Percentiles rank a stretch among this genome's conserved stretches.
Conservation (phyloP, 2,888 invertebrate genomes). For the Lypha dubia region DNA sequence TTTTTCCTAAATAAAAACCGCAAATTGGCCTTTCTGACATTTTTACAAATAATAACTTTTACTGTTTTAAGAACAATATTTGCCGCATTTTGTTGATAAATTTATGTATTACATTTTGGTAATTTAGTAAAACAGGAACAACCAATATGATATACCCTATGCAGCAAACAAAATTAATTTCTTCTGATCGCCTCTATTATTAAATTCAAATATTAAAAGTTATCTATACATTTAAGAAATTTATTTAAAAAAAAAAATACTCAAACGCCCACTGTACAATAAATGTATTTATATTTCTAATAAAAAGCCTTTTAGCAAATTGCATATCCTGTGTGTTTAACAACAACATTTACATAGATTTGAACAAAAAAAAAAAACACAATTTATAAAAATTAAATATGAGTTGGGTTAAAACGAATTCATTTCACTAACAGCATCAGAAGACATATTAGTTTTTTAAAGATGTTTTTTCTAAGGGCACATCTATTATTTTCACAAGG, state of each 20-base stretch:
- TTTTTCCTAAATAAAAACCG: no score
- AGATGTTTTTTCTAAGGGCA: no score
- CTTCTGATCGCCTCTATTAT: neutral
- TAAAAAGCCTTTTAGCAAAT: slow-evolving; percentile 63
- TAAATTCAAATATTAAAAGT: neutral
- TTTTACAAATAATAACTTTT: no score
- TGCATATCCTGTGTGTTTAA: slow-evolving; percentile 64
- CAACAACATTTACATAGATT: slow-evolving; percentile 57
- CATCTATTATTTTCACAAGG: no score
- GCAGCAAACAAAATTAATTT: neutral
- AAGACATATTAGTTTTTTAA: no score
- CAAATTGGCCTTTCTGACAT: no score
- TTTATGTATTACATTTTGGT: no score
- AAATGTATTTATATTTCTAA: neutral
- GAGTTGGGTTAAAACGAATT: neutral
- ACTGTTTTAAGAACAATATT: no score
- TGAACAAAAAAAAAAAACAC: slow-evolving; percentile 1
- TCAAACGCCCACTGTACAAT: slow-evolving; percentile 36
- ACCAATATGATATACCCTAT: no score
- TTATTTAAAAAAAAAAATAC: neutral
- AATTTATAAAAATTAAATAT: neutral
- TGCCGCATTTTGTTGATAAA: no score
- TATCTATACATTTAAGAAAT: neutral
- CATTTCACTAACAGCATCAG: neutral
- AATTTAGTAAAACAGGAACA: no score